Conservation (phyloP, 2,797 vertebrate genomes). For the Pangasius sanitwongsei region DNA sequence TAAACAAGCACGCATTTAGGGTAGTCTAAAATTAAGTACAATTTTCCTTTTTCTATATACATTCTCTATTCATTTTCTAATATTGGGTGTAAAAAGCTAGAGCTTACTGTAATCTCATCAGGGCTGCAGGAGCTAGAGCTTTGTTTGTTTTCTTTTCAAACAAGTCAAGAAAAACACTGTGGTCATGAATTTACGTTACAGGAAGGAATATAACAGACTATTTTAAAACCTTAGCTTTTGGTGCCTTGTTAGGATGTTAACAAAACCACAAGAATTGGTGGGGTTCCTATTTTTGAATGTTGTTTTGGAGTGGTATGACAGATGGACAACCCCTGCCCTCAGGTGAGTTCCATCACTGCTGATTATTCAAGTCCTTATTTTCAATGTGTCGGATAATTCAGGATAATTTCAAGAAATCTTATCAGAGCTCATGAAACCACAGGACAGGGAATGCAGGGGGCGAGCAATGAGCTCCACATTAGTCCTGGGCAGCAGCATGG, state of each 20-base stretch:
- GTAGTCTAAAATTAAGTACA: background rate
- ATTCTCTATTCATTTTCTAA: background rate
- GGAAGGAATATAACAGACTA: background rate
- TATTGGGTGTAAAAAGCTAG: background rate
- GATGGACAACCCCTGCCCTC: slow-evolving; percentile 22
- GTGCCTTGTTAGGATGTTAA: slow-evolving; percentile 15
- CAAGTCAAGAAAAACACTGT: slow-evolving; percentile 46
- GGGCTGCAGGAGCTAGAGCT: slow-evolving; percentile 27
- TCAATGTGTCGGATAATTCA: slow-evolving; percentile 41
- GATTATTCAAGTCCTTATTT: slow-evolving; percentile 44
- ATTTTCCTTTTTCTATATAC: background rate
- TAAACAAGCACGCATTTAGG: background rate
- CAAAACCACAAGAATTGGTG: slow-evolving; percentile 20
- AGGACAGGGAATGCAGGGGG: slow-evolving; percentile 22
- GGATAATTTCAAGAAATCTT: slow-evolving; percentile 52
- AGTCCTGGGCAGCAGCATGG: slow-evolving; percentile 37
- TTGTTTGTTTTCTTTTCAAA: slow-evolving; percentile 15
- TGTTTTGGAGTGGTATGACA: background rate
- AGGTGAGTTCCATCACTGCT: slow-evolving; percentile 39
- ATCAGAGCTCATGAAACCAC: slow-evolving; percentile 46
- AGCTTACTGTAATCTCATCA: slow-evolving; percentile 36
- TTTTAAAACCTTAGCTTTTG: background rate
- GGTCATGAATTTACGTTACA: slow-evolving; percentile 33
- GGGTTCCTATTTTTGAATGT: background rate
- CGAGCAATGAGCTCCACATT: slow-evolving; percentile 38